Percentiles rank a stretch among this genome's conserved stretches.
These are phyloP conservation scores for Stenopsyche tienmushanensis DNA, from an alignment of 1,140 invertebrate species.

Conservation along the genomic window DNA sequence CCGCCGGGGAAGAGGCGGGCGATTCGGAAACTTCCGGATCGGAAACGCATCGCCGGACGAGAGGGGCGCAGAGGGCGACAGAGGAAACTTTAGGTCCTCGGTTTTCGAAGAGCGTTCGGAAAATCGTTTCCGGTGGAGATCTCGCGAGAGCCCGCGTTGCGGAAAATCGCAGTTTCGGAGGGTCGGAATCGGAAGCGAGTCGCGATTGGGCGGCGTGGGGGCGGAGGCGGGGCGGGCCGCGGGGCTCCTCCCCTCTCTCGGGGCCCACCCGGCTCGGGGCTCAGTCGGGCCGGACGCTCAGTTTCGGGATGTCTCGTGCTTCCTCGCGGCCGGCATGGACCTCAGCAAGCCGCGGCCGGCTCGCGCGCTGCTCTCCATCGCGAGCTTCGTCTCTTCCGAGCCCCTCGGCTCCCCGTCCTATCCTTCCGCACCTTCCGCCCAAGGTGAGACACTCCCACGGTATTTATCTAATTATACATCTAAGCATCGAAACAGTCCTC, in stretches of 20 bases:
- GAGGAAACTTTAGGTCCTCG: no score
- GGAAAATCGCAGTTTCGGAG: no score
- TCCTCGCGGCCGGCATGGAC: no score
- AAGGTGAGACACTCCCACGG: background rate
- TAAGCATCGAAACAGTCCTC: no score
- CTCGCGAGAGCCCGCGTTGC: background rate
- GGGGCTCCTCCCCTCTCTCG: constrained; percentile 13
- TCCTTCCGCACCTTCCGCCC: no score
- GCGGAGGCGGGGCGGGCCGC: background rate
- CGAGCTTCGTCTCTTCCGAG: constrained; percentile 31
- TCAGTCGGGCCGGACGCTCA: constrained; percentile 3
- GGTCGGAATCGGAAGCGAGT: background rate
- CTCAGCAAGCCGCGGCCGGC: constrained; percentile 39
- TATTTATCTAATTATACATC: background rate
- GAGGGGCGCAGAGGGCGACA: no score
- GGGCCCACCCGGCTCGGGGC: constrained; percentile 11
- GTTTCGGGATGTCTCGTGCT: no score
- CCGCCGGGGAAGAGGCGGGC: no score
- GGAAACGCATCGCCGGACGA: no score
- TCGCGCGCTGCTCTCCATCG: constrained; percentile 35
- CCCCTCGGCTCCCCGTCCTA: constrained; percentile 1
- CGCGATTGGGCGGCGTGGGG: constrained; percentile 5
- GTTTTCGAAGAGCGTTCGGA: no score
- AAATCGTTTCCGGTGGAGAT: background rate
- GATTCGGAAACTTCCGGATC: no score